phyloP scores from a whole-genome alignment of 2,113 vertebrate genomes.

The Tetraodon nigroviridis region DNA sequence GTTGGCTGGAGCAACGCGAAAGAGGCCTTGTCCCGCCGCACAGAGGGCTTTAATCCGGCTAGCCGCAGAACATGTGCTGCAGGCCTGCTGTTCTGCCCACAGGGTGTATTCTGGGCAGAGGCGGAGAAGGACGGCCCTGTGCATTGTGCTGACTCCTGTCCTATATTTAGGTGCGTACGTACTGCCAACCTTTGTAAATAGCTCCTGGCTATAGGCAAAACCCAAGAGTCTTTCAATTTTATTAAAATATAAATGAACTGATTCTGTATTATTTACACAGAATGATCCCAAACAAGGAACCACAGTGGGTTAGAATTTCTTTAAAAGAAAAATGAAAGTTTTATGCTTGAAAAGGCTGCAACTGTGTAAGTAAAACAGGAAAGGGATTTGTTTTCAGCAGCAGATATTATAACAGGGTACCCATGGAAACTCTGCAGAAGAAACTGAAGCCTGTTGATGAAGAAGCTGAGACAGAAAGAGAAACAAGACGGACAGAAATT shows the following conservation, averaged over 20 bases:
- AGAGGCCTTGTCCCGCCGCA: conserved; percentile 75
- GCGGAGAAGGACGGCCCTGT: conserved; percentile 60
- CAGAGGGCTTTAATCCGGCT: conserved; percentile 77
- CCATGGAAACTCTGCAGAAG: not conserved
- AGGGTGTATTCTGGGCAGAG: conserved; percentile 74
- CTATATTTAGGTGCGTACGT: conserved; percentile 68
- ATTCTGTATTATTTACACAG: not conserved
- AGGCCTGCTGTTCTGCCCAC: conserved; percentile 70
- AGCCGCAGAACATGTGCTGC: conserved; percentile 75
- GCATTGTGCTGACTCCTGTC: conserved; percentile 72
- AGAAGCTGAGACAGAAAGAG: not conserved
- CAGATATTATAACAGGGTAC: not conserved
- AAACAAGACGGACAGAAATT: not conserved
- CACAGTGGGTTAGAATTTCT: not conserved
- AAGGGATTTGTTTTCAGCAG: not conserved
- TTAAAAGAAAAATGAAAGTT: not conserved
- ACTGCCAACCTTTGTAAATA: conserved; percentile 68
- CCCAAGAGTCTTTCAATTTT: conserved; percentile 45
- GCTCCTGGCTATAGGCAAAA: conserved; percentile 41
- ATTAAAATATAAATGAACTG: conserved; percentile 40
- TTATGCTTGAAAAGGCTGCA: not conserved
- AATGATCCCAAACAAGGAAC: not conserved
- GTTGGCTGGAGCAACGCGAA: conserved; percentile 69
- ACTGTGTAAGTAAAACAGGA: not conserved
- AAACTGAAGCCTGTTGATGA: not conserved